Percentiles rank a stretch among this genome's conserved stretches.
These are phyloP conservation scores for Ypsolopha sequella DNA, from an alignment of 2,888 invertebrate species.

Conservation along the genomic window DNA sequence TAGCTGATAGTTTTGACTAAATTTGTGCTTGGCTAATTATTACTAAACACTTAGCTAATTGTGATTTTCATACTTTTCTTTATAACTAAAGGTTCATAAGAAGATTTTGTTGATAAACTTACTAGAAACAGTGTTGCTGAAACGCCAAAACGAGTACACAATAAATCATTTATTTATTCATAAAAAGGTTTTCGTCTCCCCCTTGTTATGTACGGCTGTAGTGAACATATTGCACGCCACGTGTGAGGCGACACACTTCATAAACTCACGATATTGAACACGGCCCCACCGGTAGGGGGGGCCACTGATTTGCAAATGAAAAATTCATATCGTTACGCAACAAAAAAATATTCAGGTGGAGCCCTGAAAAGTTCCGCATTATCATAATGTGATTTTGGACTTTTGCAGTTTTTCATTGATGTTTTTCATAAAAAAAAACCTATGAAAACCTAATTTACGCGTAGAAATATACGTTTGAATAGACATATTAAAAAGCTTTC, in stretches of 20 bases:
- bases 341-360: too few relatives aligned
- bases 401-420: neutral
- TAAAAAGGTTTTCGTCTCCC: slow-evolving; percentile 55
- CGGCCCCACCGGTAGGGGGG: slow-evolving; percentile 35
- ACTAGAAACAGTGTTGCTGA: neutral
- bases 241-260: slow-evolving; percentile 55
- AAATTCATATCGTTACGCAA: slow-evolving; percentile 12
- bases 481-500: too few relatives aligned
- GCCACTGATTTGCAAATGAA: slow-evolving; percentile 52
- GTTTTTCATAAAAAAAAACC: too few relatives aligned
- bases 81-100: too few relatives aligned
- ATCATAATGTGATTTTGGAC: slow-evolving; percentile 16
- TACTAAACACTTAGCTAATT: too few relatives aligned
- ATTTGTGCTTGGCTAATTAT: too few relatives aligned
- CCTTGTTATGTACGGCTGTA: slow-evolving; percentile 17
- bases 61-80: too few relatives aligned
- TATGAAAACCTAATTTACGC: neutral
- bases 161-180: slow-evolving; percentile 69
- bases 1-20: too few relatives aligned
- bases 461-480: too few relatives aligned
- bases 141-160: slow-evolving; percentile 16
- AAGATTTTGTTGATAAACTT: too few relatives aligned
- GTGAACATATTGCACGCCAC: slow-evolving; percentile 59
- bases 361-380: too few relatives aligned
- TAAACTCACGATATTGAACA: slow-evolving; percentile 54